Conservation (phyloP, 2,113 vertebrate species). For the Chamaetylas fuelleborni region DNA sequence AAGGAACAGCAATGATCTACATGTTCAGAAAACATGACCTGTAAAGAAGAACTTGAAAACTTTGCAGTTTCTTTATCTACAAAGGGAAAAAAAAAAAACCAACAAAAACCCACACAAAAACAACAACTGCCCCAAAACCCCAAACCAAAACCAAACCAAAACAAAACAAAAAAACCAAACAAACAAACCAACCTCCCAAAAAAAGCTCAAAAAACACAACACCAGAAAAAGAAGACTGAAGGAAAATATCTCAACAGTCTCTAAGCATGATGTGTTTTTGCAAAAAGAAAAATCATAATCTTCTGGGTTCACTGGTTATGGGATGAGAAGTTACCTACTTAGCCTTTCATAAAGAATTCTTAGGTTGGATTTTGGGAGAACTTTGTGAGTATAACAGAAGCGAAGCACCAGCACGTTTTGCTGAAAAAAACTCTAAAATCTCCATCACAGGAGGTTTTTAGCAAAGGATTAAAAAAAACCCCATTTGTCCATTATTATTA, state of each 20-base stretch:
- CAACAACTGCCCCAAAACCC: background rate
- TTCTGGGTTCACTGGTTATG: background rate
- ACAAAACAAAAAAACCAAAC: background rate
- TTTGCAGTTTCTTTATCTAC: background rate
- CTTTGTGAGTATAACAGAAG: background rate
- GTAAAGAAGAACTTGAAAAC: background rate
- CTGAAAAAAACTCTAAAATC: background rate
- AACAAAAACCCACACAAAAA: background rate
- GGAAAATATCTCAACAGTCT: background rate
- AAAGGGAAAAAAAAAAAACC: background rate
- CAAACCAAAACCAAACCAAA: background rate
- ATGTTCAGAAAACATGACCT: background rate
- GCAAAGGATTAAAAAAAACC: background rate
- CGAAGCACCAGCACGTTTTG: rapidly evolving
- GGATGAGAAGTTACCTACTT: background rate
- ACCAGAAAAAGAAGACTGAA: background rate
- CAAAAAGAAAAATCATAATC: background rate
- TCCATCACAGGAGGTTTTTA: background rate
- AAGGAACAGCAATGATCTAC: background rate
- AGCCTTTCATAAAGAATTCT: background rate
- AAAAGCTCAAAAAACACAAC: background rate
- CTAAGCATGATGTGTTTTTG: background rate
- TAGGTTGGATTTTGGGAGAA: background rate
- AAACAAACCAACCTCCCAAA: background rate
- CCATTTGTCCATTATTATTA: background rate